These are phyloP conservation scores for Phylloscopus trochiloides DNA, from an alignment of 2,113 vertebrate genomes.

Conservation along the genomic window DNA sequence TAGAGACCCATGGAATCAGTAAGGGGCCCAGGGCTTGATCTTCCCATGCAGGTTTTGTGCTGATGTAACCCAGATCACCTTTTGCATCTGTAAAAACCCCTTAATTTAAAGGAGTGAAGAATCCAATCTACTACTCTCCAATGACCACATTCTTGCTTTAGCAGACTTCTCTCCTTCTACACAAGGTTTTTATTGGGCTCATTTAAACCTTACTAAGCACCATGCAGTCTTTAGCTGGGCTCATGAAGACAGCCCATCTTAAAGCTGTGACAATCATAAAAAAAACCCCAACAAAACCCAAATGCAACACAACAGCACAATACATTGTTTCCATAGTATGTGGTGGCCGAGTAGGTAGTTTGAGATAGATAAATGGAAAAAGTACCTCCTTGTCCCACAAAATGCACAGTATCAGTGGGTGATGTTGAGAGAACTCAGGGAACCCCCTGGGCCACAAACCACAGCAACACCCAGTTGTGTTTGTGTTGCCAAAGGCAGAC, in stretches of 20 bases:
- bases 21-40: background rate
- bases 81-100: background rate
- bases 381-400: background rate
- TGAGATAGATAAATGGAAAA: background rate
- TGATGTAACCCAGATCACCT: background rate
- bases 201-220: background rate
- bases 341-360: background rate
- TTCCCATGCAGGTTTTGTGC: background rate
- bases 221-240: background rate
- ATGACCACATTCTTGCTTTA: background rate
- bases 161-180: background rate
- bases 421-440: background rate
- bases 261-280: background rate
- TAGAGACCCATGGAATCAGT: background rate
- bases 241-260: background rate
- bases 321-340: background rate
- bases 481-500: background rate
- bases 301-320: background rate
- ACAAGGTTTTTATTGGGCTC: background rate
- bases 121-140: background rate
- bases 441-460: background rate
- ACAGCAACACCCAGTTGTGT: background rate
- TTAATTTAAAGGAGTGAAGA: background rate
- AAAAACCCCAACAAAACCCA: background rate
- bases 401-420: background rate